Evolutionary conservation across 2,888 invertebrate species (phyloP), one percentile per base, ranked within the genome.

Genomic region (Oscheius myriophilus): DNA sequence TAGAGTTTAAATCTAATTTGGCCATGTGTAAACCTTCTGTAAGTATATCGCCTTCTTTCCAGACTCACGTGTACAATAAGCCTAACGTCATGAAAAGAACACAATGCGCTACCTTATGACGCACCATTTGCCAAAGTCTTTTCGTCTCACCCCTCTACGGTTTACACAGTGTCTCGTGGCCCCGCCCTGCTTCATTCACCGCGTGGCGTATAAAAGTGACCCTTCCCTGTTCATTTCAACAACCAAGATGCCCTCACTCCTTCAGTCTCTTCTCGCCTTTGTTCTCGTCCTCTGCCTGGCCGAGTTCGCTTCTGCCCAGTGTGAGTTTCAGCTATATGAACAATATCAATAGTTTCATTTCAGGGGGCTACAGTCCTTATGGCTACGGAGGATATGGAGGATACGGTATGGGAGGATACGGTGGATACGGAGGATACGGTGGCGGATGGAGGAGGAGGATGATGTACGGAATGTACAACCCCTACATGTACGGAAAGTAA

Each of bases 291-390:
- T 57, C 21, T 57, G 57, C 7, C 41, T 57, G 16, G 46, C 18
- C 23, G n/a, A 33, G 9, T 23, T 26, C 21, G 49, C 43, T 12
- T n/a, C 49, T 16, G 33, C 33, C 9, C 42, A 46, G 49, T 61
- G 46, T 26, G n/a, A 71, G 72, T 53, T 70, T 68, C 26, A 6
- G 6, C n/a, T 25, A 16, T 54, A 3, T n/a, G 12, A n/a, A 21
- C 21, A 18, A 52, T 6, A 52, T 7, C 52, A 52, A 52, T 12
- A 6, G 6, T 18, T 18, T 52, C 14, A 52, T 52, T 52, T 18
- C 52, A 52, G 53, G 53, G 53, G 53, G 53, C 53, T 54, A 54
- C 39, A 26, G 53, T 21, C 14, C n/a, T 23, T 54, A 54, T 25
- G 21, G 21, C 3, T 52, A 52, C 52, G 52, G 52, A 33, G 53